A percentile compares a stretch with the other conserved stretches of the same genome.
Conservation (phyloP, 2,888 invertebrate species). For the Dendrolimus pini region DNA sequence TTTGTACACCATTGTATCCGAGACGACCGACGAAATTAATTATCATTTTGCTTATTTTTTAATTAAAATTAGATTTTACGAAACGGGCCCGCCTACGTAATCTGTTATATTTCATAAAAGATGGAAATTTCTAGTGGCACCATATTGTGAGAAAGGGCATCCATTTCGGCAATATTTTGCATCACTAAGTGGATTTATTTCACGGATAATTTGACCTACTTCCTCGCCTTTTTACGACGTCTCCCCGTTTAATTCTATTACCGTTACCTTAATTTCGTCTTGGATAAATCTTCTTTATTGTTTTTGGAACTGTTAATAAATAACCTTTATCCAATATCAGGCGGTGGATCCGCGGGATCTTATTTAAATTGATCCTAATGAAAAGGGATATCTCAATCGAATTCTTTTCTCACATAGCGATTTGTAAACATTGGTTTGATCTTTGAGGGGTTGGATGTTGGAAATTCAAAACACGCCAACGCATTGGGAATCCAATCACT, state of each 20-base stretch:
- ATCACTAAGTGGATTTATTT: conserved; percentile 60
- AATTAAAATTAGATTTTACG: conserved; percentile 69
- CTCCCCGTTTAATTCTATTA: conserved; percentile 26
- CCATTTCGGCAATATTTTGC: conserved; percentile 63
- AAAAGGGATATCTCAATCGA: conserved; percentile 48
- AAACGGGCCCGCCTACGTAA: conserved; percentile 51
- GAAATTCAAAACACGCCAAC: conserved; percentile 63
- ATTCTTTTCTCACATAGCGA: conserved; percentile 43
- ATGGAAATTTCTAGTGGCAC: conserved; percentile 70
- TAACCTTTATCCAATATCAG: conserved; percentile 15
- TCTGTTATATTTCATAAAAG: conserved; percentile 71
- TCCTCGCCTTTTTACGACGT: conserved; percentile 34
- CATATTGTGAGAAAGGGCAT: conserved; percentile 70
- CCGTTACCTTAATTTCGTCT: conserved; percentile 27
- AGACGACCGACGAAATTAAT: conserved; percentile 55
- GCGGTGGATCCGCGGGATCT: conserved; percentile 18
- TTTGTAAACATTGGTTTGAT: conserved; percentile 67
- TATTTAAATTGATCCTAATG: conserved; percentile 39
- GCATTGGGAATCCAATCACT: conserved; percentile 70
- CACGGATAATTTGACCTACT: conserved; percentile 53
- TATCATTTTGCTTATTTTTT: conserved; percentile 66
- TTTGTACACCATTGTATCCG: conserved; percentile 56
- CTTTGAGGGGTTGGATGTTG: conserved; percentile 35
- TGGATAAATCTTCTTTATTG: conserved; percentile 23
- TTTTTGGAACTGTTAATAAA: conserved; percentile 20